Conservation (phyloP, 1,140 invertebrate species). For the Teleogryllus occipitalis region DNA sequence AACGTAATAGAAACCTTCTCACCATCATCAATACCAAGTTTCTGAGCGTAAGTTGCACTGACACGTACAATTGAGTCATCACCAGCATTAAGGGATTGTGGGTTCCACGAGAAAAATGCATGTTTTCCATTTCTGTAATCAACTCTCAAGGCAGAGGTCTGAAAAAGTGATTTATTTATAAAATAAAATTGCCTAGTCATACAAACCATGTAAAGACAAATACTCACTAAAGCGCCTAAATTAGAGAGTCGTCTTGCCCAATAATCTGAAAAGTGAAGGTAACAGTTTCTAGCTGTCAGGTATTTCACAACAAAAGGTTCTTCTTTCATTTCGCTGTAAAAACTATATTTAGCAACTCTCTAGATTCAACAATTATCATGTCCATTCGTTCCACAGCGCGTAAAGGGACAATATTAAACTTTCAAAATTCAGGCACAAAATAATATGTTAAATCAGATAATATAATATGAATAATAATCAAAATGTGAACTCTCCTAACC, state of each 20-base stretch:
- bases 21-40: slow-evolving; percentile 27
- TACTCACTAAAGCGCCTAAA: slow-evolving; percentile 3
- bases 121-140: slow-evolving; percentile 13
- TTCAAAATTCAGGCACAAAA: neutral
- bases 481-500: neutral
- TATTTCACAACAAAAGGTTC: slow-evolving; percentile 24
- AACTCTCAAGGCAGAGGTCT: slow-evolving; percentile 22
- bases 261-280: slow-evolving; percentile 25
- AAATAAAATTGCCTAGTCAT: neutral
- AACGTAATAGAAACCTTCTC: slow-evolving; percentile 25
- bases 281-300: slow-evolving; percentile 25
- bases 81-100: slow-evolving; percentile 12
- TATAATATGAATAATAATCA: neutral
- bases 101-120: slow-evolving; percentile 24
- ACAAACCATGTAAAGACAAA: neutral
- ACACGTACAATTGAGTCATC: slow-evolving; percentile 26
- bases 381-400: neutral
- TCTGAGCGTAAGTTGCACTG: slow-evolving; percentile 28
- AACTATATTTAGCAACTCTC: neutral
- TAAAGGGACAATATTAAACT: neutral
- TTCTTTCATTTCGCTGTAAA: slow-evolving; percentile 23
- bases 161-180: slow-evolving; percentile 11
- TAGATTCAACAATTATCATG: neutral
- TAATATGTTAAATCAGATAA: neutral
- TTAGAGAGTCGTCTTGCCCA: slow-evolving; percentile 19